phyloP scores from a whole-genome alignment of 2,888 invertebrate genomes.

The Tiliacea aurago region DNA sequence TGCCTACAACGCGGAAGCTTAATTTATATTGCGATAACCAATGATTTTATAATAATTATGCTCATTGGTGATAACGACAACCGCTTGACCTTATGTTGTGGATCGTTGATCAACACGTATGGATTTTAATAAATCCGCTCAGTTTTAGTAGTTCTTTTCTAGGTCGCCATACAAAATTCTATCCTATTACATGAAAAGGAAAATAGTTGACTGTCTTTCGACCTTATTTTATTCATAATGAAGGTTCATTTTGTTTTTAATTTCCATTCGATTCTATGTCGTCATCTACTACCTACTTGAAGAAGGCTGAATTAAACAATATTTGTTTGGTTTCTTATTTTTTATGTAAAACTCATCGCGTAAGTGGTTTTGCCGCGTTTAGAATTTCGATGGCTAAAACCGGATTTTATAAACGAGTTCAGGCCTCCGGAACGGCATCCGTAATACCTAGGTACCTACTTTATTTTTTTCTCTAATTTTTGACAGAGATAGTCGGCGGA shows the following conservation, averaged over 20 bases:
- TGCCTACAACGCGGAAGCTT: slow-evolving; percentile 31
- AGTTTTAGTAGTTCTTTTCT: neutral
- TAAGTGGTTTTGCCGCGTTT: slow-evolving; percentile 18
- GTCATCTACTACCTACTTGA: slow-evolving; percentile 32
- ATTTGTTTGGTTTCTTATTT: slow-evolving; percentile 24
- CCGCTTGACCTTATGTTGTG: slow-evolving; percentile 18
- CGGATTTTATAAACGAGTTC: slow-evolving; percentile 42
- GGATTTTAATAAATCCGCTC: slow-evolving; percentile 7
- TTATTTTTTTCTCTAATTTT: neutral
- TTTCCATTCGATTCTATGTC: slow-evolving; percentile 30
- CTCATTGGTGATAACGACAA: neutral
- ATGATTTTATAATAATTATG: slow-evolving; percentile 4
- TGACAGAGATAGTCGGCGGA: neutral
- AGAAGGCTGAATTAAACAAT: slow-evolving; percentile 19
- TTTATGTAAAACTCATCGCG: slow-evolving; percentile 21
- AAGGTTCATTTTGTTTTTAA: slow-evolving; percentile 26
- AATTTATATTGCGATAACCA: slow-evolving; percentile 5
- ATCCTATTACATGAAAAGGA: neutral
- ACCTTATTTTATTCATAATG: neutral
- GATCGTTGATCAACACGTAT: neutral
- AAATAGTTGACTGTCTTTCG: neutral
- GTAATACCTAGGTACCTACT: neutral
- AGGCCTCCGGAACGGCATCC: slow-evolving; percentile 25
- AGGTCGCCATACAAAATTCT: neutral
- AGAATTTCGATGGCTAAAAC: slow-evolving; percentile 23